A percentile compares a stretch with the other conserved stretches of the same genome.
Evolutionary conservation across 2,888 invertebrate species (phyloP).

Genomic region (Loripinus fragilis): DNA sequence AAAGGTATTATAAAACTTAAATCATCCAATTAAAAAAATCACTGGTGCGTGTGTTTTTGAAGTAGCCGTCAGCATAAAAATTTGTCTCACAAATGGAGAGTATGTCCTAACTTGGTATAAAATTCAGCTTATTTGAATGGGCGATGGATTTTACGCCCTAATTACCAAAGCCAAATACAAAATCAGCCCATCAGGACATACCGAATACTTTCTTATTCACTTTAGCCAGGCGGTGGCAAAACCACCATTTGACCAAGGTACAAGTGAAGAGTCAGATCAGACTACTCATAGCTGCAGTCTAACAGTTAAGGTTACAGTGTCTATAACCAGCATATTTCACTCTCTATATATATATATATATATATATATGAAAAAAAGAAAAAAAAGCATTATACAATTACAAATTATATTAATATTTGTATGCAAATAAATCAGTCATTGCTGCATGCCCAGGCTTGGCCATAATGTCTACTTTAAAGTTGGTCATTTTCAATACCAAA

Average conservation of each 20-base stretch:
- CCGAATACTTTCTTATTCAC: not conserved
- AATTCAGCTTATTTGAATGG: conserved; percentile 7
- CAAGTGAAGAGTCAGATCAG: too few relatives aligned
- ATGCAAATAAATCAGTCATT: too few relatives aligned
- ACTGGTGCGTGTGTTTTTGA: not conserved
- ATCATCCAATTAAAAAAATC: conserved; percentile 13
- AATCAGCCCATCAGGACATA: not conserved
- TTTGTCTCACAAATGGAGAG: not conserved
- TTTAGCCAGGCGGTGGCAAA: too few relatives aligned
- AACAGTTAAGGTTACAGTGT: too few relatives aligned
- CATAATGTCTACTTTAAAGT: not conserved
- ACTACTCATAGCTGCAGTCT: too few relatives aligned
- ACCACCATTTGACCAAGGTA: too few relatives aligned
- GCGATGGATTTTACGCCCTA: conserved; percentile 15
- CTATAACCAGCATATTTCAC: not conserved
- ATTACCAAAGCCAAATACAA: conserved; percentile 3
- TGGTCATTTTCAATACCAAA: conserved; percentile 19
- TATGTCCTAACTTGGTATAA: not conserved
- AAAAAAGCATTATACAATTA: too few relatives aligned
- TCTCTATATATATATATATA: too few relatives aligned
- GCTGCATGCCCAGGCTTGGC: too few relatives aligned
- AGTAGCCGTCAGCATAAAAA: conserved; percentile 8
- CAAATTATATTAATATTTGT: too few relatives aligned
- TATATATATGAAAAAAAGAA: too few relatives aligned
- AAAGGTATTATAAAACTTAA: too few relatives aligned